Percentiles rank a stretch among this genome's conserved stretches.
Evolutionary conservation across 1,140 invertebrate species (phyloP).

Genomic region (Ectropis grisescens): DNA sequence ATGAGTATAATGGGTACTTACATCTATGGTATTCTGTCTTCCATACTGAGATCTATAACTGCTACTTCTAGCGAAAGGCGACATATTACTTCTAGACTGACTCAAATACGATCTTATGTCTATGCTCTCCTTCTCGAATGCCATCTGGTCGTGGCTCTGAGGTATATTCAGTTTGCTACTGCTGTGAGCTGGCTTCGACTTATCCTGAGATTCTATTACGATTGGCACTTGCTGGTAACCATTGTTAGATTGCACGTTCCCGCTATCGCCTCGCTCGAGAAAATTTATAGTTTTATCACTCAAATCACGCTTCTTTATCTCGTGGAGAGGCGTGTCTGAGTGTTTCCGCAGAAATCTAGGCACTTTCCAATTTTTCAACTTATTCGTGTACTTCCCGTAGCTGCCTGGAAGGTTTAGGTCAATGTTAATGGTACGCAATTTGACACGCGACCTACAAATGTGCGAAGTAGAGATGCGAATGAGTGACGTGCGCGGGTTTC

Average conservation of each 20-base stretch:
- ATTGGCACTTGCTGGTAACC: conserved; percentile 75
- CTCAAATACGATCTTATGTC: conserved; percentile 78
- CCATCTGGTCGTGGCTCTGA: conserved; percentile 27
- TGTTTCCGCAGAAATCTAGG: conserved; percentile 74
- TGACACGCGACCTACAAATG: too few relatives aligned
- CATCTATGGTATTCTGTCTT: conserved; percentile 56
- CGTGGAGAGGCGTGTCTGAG: conserved; percentile 59
- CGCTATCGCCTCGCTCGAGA: conserved; percentile 36
- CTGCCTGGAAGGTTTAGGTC: conserved; percentile 58
- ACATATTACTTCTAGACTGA: conserved; percentile 77
- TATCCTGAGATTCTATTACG: conserved; percentile 73
- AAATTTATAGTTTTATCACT: conserved; percentile 46
- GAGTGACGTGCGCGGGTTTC: too few relatives aligned
- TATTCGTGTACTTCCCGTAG: conserved; percentile 72
- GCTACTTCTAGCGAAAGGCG: conserved; percentile 72
- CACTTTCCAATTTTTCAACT: conserved; percentile 75
- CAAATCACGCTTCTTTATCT: conserved; percentile 51
- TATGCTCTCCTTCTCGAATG: conserved; percentile 71
- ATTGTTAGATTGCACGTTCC: conserved; percentile 38
- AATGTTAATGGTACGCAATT: background rate
- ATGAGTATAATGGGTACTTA: too few relatives aligned
- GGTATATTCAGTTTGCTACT: conserved; percentile 42
- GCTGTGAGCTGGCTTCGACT: conserved; percentile 31
- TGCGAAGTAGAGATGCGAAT: too few relatives aligned
- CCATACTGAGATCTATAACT: conserved; percentile 76